phyloP scores from a whole-genome alignment of 2,888 invertebrate genomes.

The Petrophora chlorosata region DNA sequence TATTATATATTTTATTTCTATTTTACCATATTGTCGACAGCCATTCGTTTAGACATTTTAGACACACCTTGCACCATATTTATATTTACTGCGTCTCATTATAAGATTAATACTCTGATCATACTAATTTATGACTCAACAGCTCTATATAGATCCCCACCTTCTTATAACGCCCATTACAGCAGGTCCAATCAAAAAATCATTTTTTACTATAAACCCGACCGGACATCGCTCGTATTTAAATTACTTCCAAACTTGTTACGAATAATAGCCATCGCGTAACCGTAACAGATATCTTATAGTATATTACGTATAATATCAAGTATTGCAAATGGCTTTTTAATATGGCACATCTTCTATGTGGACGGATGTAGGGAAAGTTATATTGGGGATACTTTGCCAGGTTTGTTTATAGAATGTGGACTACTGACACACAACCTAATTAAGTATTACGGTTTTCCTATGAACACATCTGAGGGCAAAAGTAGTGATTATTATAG shows the following conservation, averaged over 20 bases:
- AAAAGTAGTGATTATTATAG: too few relatives aligned
- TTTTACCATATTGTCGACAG: too few relatives aligned
- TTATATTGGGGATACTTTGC: background rate
- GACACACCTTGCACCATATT: too few relatives aligned
- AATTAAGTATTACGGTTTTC: too few relatives aligned
- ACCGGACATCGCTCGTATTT: slow-evolving; percentile 77
- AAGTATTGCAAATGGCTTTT: slow-evolving; percentile 37
- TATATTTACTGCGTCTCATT: too few relatives aligned
- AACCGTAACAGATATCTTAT: slow-evolving; percentile 31
- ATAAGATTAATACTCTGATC: too few relatives aligned
- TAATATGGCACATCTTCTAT: slow-evolving; percentile 33
- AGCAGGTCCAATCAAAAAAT: slow-evolving; percentile 80
- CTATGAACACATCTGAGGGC: too few relatives aligned
- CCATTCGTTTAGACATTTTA: too few relatives aligned
- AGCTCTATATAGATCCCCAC: slow-evolving; percentile 54
- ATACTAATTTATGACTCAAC: too few relatives aligned
- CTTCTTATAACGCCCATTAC: slow-evolving; percentile 67
- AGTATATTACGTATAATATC: slow-evolving; percentile 28
- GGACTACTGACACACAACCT: too few relatives aligned
- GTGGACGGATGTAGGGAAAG: slow-evolving; percentile 16
- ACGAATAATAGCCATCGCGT: slow-evolving; percentile 50
- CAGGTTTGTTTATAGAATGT: too few relatives aligned
- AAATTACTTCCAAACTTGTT: slow-evolving; percentile 70
- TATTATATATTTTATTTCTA: too few relatives aligned
- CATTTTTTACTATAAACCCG: slow-evolving; percentile 80